These are phyloP conservation scores for Tautogolabrus adspersus DNA, from an alignment of 2,113 vertebrate species.

Conservation along the genomic window DNA sequence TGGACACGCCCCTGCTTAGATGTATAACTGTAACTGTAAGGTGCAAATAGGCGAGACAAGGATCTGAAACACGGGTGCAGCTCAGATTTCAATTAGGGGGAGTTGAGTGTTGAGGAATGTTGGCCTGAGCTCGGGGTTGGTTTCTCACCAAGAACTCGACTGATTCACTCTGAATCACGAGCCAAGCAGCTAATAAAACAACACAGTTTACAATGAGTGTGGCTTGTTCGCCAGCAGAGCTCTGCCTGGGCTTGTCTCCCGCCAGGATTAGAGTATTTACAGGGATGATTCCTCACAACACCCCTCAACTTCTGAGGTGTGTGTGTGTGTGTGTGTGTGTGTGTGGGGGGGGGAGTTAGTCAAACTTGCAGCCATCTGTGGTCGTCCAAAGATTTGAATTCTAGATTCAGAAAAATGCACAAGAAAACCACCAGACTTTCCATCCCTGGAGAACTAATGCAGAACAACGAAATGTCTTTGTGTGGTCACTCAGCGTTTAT, in stretches of 20 bases:
- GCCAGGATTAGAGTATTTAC: background rate
- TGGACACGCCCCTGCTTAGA: too few relatives aligned
- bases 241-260: conserved; percentile 17
- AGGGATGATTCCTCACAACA: background rate
- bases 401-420: background rate
- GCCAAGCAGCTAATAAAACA: conserved; percentile 27
- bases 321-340: too few relatives aligned
- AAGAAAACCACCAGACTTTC: conserved; percentile 24
- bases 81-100: background rate
- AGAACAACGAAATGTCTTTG: background rate
- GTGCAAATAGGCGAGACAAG: background rate
- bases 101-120: conserved; percentile 43
- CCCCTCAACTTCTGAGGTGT: background rate
- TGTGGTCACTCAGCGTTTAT: background rate
- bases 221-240: conserved; percentile 11
- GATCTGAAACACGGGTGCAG: background rate
- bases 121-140: background rate
- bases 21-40: background rate
- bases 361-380: conserved; percentile 2
- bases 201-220: conserved; percentile 10
- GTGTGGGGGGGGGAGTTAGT: background rate
- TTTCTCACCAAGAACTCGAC: conserved; percentile 5
- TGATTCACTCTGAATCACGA: conserved; percentile 63
- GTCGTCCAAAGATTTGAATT: background rate
- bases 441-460: background rate